Evolutionary conservation across 2,797 vertebrate genomes (phyloP).

Genomic region (Limnodromus scolopaceus): DNA sequence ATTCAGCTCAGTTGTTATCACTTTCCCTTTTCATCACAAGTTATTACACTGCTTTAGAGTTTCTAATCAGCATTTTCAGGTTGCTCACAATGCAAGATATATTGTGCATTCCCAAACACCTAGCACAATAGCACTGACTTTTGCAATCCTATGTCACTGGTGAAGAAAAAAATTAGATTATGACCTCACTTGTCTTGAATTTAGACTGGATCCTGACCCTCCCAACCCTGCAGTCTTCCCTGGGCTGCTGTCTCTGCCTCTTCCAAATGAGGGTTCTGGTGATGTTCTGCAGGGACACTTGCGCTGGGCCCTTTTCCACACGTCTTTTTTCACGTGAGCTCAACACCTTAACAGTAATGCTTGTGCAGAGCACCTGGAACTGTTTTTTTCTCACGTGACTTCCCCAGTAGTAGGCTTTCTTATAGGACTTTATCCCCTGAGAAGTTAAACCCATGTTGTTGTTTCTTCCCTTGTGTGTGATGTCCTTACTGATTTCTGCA

Average conservation of each 20-base stretch:
- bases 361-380: not conserved
- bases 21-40: not conserved
- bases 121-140: not conserved
- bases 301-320: not conserved
- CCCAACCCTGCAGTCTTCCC: not conserved
- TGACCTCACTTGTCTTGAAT: not conserved
- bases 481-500: not conserved
- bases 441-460: not conserved
- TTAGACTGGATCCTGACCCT: not conserved
- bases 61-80: conserved; percentile 3
- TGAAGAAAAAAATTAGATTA: not conserved
- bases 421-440: not conserved
- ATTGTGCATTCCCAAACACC: not conserved
- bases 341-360: rapidly evolving
- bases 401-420: not conserved
- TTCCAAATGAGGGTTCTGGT: not conserved
- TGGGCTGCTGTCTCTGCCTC: not conserved
- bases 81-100: not conserved
- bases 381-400: not conserved
- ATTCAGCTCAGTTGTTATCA: not conserved
- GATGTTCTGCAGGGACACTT: not conserved
- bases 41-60: not conserved
- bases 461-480: rapidly evolving
- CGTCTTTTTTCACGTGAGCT: not conserved
- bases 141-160: not conserved